Evolutionary conservation across 1,140 invertebrate species (phyloP), one percentile per base, ranked within the genome.

Genomic region (Alviniconcha marisindica): DNA sequence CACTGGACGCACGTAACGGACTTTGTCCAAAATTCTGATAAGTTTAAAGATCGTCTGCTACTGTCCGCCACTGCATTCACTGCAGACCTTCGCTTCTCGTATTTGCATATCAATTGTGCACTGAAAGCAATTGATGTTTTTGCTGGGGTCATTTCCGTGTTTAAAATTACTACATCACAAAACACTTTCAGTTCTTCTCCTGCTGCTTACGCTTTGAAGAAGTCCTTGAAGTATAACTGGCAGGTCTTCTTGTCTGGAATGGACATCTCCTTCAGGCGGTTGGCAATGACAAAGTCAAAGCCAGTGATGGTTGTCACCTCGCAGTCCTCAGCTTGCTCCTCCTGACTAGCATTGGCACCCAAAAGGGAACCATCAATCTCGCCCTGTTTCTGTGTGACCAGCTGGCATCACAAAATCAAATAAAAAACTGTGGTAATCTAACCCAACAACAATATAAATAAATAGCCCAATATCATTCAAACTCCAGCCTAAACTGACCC

Each of bases 211-310:
- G 1, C 24, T 40, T 44, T 40, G 14, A 76, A 76, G 38, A 42
- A 44, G 38, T 2, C 40, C 24, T 76, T 76, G 38, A 21, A 40
- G 4, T 44, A 76, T 15, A 28, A n/a, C 73, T 42, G 38, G n/a
- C 40, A 44, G 24, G 33, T 24, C 40, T 76, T 76, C 73, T 76
- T 76, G 36, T 18, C 40, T 15, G 38, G 18, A 24, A 76, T 38
- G 33, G 36, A 36, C 18, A n/a, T 44, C n/a, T 40, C 38, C 40
- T 44, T 44, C 40, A 76, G 24, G 31, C 73, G 73, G n/a, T 76
- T 76, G 24, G n/a, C 40, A 21, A 76, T n/a, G 15, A 76, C 73
- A 28, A 76, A 42, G 73, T 76, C 73, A 40, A 76, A 44, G 42
- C 73, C 73, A n/a, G 24, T 44, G 31, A 38, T 18, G 7, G 40